Evolutionary conservation across 2,113 vertebrate genomes (phyloP).

Genomic region (Leptobrachium leishanense): DNA sequence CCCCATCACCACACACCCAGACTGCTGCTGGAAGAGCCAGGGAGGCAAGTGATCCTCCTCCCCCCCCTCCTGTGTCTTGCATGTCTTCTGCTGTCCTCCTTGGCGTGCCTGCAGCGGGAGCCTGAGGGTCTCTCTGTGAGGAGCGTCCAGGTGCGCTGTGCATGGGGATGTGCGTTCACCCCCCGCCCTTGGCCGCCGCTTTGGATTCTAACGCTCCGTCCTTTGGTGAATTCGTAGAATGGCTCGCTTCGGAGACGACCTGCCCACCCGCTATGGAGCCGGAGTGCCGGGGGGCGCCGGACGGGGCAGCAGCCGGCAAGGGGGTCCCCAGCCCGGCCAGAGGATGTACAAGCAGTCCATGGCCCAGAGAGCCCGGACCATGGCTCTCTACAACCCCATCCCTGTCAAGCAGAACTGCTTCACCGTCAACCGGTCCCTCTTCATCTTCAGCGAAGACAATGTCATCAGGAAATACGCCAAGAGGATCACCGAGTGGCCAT

Average conservation of each 20-base stretch:
- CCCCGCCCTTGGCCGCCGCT: constrained; percentile 64
- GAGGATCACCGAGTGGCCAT: constrained; percentile 98
- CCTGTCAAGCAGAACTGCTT: constrained; percentile 96
- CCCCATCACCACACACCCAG: not conserved
- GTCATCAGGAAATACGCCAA: constrained; percentile 96
- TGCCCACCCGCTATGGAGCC: constrained; percentile 83
- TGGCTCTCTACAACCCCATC: constrained; percentile 98
- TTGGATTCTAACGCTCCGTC: constrained; percentile 72
- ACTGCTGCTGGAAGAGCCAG: not conserved
- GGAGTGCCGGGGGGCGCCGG: constrained; percentile 69
- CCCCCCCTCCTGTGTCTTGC: too few relatives aligned
- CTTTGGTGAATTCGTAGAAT: constrained; percentile 72
- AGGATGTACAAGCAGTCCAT: constrained; percentile 92
- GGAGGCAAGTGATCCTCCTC: not conserved
- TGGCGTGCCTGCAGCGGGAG: constrained; percentile 9
- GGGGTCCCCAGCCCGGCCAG: constrained; percentile 77
- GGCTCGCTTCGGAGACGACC: constrained; percentile 94
- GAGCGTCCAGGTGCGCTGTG: constrained; percentile 44
- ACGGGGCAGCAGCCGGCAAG: constrained; percentile 76
- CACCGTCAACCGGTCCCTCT: constrained; percentile 94
- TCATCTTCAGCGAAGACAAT: constrained; percentile 98
- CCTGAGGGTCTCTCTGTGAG: not conserved
- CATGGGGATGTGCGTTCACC: constrained; percentile 82
- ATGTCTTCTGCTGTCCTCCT: not conserved
- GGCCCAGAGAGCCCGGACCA: constrained; percentile 93